phyloP scores from a whole-genome alignment of 1,140 invertebrate species.

The Theocolax elegans region DNA sequence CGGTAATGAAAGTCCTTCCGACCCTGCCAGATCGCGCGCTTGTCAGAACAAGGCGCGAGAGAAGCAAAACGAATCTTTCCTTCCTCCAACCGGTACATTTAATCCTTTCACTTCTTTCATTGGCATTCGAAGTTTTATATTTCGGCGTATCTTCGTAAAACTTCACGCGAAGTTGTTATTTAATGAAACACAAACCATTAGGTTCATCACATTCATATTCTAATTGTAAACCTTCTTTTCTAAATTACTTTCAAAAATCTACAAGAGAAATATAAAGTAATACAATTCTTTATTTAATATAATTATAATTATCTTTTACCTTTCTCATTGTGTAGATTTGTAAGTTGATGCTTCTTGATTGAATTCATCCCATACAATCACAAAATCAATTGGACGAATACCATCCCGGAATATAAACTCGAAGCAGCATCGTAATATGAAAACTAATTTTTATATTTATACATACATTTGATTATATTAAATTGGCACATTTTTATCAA shows the following conservation, averaged over 20 bases:
- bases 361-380: conserved; percentile 77
- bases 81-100: too few species aligned
- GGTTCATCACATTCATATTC: conserved; percentile 73
- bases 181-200: conserved; percentile 76
- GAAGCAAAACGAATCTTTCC: too few species aligned
- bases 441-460: too few species aligned
- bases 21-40: too few species aligned
- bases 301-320: conserved; percentile 40
- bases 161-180: conserved; percentile 87
- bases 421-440: conserved; percentile 34
- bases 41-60: too few species aligned
- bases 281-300: conserved; percentile 13
- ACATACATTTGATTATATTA: too few species aligned
- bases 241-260: conserved; percentile 77
- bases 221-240: conserved; percentile 75
- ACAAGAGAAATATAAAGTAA: conserved; percentile 6
- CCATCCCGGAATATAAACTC: conserved; percentile 76
- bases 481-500: neutral
- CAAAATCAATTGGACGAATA: conserved; percentile 79
- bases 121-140: conserved; percentile 94
- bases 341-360: conserved; percentile 53
- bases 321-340: conserved; percentile 48
- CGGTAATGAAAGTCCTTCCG: too few species aligned
- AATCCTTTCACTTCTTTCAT: conserved; percentile 85
- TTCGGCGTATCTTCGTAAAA: conserved; percentile 90